Base-by-base conservation (phyloP, 2,888 invertebrate species). In the Tiliacea aurago region DNA sequence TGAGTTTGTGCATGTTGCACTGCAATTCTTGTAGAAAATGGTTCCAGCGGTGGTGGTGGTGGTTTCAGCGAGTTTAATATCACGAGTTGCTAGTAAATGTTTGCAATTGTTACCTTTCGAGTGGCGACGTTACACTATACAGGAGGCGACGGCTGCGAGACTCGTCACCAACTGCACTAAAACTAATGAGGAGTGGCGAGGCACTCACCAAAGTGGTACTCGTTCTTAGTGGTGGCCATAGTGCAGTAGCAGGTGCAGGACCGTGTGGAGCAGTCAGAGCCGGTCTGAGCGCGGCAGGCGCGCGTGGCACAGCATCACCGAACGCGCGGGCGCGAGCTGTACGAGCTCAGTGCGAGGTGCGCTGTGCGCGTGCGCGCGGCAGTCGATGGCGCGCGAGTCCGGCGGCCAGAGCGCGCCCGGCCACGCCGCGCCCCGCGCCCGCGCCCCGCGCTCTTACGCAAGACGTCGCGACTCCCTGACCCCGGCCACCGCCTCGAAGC, bases 181-280 rank as follows among this genome's bases (percentile, higher is more conserved):
- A 43, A 63, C 51, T 43, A 62, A 56, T 51, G 70, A 68, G 45
- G 10, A 64, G 23, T 9, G 20, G 23, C 37, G 61, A 58, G 62
- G 45, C 78, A 93, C 95, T 95, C 90, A 95, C 95, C 95, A 86
- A 91, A 95, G 77, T 91, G 94, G 89, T 95, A 95, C 78, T 95
- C 94, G 86, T 89, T 89, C 87, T 94, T 94, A 83, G 92, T 88
- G 84, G 89, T 83, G 70, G 91, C 88, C 91, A 91, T 91, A 69
- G 89, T 76, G 82, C 84, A 45, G 72, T 74, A 89, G 91, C 89
- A 88, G 90, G 72, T 51, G 65, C 73, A 55, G 72, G 68, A 70
- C 67, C 49, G 70, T 45, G 64, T 10, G n/a, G 41, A 47, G 41
- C 28, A 28, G 47, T 37, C 55, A 20, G 41, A 78, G 81, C 81